These are phyloP conservation scores for Sesamia nonagrioides DNA, from an alignment of 1,140 invertebrate species.

Conservation along the genomic window DNA sequence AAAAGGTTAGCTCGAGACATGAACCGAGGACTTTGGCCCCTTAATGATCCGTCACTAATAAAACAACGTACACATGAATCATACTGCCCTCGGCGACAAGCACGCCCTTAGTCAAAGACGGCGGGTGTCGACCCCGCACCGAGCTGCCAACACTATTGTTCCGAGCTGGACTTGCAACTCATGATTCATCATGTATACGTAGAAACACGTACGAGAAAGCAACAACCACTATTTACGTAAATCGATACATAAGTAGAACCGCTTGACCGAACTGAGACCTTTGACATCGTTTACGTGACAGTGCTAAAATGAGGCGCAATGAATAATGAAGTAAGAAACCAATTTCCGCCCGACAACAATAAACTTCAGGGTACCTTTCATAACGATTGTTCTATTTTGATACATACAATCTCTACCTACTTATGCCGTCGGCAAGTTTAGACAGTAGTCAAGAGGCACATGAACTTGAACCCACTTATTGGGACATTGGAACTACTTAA, in stretches of 20 bases:
- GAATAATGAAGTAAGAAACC: slow-evolving; percentile 22
- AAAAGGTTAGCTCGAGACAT: neutral
- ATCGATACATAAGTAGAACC: neutral
- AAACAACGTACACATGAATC: slow-evolving; percentile 2
- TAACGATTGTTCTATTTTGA: slow-evolving; percentile 20
- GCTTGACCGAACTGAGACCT: neutral
- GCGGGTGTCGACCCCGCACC: slow-evolving; percentile 19
- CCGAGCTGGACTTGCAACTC: neutral
- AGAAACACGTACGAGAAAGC: slow-evolving; percentile 2
- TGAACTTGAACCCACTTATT: neutral
- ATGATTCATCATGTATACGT: slow-evolving; percentile 13
- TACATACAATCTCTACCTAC: neutral
- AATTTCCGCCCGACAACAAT: slow-evolving; percentile 12
- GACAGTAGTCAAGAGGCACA: neutral
- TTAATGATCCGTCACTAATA: neutral
- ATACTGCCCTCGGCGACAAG: neutral
- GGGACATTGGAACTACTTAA: neutral
- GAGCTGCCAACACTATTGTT: slow-evolving; percentile 8
- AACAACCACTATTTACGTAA: neutral
- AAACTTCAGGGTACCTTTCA: slow-evolving; percentile 9
- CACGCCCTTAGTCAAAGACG: slow-evolving; percentile 6
- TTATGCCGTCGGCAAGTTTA: neutral
- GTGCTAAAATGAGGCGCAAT: neutral
- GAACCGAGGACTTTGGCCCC: slow-evolving; percentile 7
- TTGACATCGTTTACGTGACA: neutral